Percentiles rank a stretch among this genome's conserved stretches.
These are phyloP conservation scores for Therioaphis trifolii DNA, from an alignment of 2,888 invertebrate species.

Conservation along the genomic window DNA sequence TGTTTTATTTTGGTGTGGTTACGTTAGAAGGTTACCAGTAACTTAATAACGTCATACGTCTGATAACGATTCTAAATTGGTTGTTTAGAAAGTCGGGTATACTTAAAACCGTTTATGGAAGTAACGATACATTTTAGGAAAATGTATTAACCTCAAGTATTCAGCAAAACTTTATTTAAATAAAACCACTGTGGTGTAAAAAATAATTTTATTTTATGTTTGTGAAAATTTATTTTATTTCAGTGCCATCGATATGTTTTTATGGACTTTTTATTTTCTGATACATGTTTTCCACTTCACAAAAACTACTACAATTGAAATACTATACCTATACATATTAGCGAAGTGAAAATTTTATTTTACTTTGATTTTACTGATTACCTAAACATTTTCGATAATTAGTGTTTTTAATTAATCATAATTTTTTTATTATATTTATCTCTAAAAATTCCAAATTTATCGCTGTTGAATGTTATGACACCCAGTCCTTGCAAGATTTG, in stretches of 20 bases:
- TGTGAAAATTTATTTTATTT: too few species aligned
- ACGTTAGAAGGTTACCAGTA: constrained; percentile 25
- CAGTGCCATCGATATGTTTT: too few species aligned
- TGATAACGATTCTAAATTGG: constrained; percentile 38
- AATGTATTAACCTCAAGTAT: neutral
- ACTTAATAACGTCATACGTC: constrained; percentile 45
- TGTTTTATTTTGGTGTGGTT: constrained; percentile 46
- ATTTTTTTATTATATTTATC: constrained; percentile 43
- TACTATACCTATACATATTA: too few species aligned
- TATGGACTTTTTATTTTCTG: too few species aligned
- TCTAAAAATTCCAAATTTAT: constrained; percentile 42
- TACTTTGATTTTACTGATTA: too few species aligned
- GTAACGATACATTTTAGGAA: neutral
- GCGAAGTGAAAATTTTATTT: too few species aligned
- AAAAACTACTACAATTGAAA: too few species aligned
- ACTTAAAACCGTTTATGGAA: neutral
- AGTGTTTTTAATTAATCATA: neutral
- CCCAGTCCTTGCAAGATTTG: constrained; percentile 16
- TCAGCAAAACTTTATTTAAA: neutral
- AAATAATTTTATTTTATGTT: too few species aligned
- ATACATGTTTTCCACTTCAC: too few species aligned
- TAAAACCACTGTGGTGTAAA: too few species aligned
- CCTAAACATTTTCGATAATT: too few species aligned
- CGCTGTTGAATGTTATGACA: constrained; percentile 18
- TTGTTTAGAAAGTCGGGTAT: neutral